These are phyloP conservation scores for Baccha elongata DNA, from an alignment of 2,888 invertebrate genomes.

Conservation along the genomic window DNA sequence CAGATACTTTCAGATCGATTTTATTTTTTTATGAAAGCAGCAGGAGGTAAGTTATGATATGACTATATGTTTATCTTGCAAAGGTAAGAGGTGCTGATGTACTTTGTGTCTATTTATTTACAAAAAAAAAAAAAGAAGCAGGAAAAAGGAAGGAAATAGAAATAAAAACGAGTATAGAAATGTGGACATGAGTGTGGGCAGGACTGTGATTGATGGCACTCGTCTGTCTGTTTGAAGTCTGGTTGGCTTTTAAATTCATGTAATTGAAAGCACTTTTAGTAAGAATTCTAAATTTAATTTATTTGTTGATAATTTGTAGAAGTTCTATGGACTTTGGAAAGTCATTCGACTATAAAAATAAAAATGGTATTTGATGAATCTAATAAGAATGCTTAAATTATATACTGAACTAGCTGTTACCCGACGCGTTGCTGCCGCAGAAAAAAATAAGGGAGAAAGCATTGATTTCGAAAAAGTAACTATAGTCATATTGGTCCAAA, in stretches of 20 bases:
- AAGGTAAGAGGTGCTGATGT: neutral
- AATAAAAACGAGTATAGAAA: neutral
- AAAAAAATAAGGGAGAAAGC: no score
- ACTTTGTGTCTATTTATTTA: neutral
- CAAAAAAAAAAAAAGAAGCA: neutral
- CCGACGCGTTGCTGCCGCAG: no score
- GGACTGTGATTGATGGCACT: slow-evolving; percentile 8
- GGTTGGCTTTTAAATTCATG: neutral
- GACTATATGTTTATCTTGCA: neutral
- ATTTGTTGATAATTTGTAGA: no score
- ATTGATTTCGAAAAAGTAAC: no score
- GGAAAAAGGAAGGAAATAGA: neutral
- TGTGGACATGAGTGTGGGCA: neutral
- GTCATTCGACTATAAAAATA: no score
- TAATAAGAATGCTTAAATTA: no score
- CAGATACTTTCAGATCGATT: neutral
- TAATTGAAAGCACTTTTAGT: slow-evolving; percentile 1
- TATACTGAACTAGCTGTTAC: no score
- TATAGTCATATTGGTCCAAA: no score
- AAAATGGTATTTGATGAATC: no score
- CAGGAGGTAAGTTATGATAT: slow-evolving; percentile 9
- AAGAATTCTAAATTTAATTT: no score
- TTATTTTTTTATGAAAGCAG: slow-evolving; percentile 2
- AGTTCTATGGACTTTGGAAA: neutral
- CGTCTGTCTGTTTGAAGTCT: neutral